Percentiles rank a stretch among this genome's conserved stretches.
Evolutionary conservation across 2,888 invertebrate species (phyloP).

Genomic region (Andrena trimmerana): DNA sequence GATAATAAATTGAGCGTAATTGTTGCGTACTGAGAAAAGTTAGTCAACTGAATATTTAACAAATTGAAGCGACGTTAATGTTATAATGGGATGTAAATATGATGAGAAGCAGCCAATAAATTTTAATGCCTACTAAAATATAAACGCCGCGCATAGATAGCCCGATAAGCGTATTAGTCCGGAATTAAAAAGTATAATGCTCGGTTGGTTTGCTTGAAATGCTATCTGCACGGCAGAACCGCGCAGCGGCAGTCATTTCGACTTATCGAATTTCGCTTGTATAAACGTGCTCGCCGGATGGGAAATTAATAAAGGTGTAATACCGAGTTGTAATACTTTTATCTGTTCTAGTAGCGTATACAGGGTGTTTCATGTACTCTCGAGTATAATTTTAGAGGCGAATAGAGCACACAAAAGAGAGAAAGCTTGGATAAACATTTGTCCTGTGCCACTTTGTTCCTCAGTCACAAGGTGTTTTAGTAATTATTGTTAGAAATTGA

Average conservation of each 20-base stretch:
- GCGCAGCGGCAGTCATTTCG: not conserved
- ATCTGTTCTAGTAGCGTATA: too few relatives aligned
- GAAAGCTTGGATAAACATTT: not conserved
- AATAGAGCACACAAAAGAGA: not conserved
- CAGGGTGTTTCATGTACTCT: too few relatives aligned
- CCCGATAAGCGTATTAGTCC: slow-evolving; percentile 9
- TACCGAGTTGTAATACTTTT: too few relatives aligned
- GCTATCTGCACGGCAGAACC: not conserved
- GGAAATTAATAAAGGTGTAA: slow-evolving; percentile 16
- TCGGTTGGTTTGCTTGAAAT: not conserved
- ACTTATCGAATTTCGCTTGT: slow-evolving; percentile 18
- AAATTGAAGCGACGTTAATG: not conserved
- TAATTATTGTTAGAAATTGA: too few relatives aligned
- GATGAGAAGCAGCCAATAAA: not conserved
- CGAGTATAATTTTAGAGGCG: not conserved
- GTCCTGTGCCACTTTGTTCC: not conserved
- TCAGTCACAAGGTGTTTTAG: not conserved
- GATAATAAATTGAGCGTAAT: not conserved
- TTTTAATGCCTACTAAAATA: slow-evolving; percentile 8
- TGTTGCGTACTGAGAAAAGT: not conserved
- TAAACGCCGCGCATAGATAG: not conserved
- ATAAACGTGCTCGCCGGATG: slow-evolving; percentile 26
- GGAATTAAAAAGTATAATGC: not conserved
- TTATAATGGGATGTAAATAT: not conserved
- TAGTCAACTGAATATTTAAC: not conserved